Evolutionary conservation across 2,113 vertebrate species (phyloP), one percentile per base, ranked within the genome.

Genomic region (Trematocara zebra): DNA sequence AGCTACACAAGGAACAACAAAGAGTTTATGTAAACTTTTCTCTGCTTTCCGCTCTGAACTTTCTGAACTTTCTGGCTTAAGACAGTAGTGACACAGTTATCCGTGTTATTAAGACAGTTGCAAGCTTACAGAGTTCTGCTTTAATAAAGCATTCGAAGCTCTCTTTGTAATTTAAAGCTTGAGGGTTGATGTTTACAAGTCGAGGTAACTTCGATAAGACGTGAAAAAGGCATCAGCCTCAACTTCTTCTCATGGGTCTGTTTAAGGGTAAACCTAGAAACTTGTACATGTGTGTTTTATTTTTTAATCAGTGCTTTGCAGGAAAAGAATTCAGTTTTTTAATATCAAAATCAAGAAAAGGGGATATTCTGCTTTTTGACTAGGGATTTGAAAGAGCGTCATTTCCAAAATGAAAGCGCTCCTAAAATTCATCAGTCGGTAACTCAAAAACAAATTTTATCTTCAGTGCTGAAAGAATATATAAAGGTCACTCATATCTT

Each of bases 371-470:
- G 20, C 35, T 7, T 49, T 44, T 37, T 76, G 74, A 35, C 18
- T 28, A 0, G 20, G 35, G 69, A 57, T 84, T 83, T 37, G 72
- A 33, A 76, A 76, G 2, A 7, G 10, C 3, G 9, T 51, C 26
- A 33, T 76, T 51, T 51, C 44, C 44, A 51, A 87, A 87, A 84
- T 80, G 49, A 83, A 89, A 89, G 74, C 56, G 33, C 69, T 54
- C 26, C 49, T 85, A 49, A 85, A 80, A 88, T 84, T 81, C 8
- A 83, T 87, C 57, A 83, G n/a, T 26, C 11, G 12, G 53, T 83
- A 59, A 61, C 88, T 83, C 53, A 69, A 54, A 83, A 87, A 78
- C 10, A 61, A 42, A 83, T 91, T 64, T 52, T 12, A 82, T 88
- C 79, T 78, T 80, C 37, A 53, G 8, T 10, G 3, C 78, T 4